Conservation (phyloP, 2,888 invertebrate species). For the Smittia sp. region DNA sequence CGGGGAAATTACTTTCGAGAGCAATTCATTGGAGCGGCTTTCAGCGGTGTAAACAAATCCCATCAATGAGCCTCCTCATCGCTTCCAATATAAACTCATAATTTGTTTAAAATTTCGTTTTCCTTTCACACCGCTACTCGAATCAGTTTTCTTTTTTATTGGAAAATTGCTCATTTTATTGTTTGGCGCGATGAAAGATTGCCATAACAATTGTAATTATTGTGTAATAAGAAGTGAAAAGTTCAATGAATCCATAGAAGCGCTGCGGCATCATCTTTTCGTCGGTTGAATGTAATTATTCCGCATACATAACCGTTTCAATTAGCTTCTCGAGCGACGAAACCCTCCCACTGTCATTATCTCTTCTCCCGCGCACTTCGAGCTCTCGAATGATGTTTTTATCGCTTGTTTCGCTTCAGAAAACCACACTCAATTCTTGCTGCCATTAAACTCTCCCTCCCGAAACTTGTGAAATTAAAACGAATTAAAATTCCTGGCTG, state of each 20-base stretch:
- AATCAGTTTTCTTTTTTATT: not conserved
- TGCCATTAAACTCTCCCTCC: constrained; percentile 7
- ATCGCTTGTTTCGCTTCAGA: constrained; percentile 14
- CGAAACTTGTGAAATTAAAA: constrained; percentile 27
- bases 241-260: constrained; percentile 31
- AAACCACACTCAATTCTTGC: constrained; percentile 31
- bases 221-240: constrained; percentile 5
- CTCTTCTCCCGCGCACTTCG: not conserved
- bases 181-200: constrained; percentile 5
- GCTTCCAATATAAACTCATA: constrained; percentile 18
- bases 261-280: not conserved
- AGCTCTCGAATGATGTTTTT: constrained; percentile 6
- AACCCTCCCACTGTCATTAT: constrained; percentile 18
- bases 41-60: constrained; percentile 28
- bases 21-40: constrained; percentile 13
- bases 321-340: constrained; percentile 23
- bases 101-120: not conserved
- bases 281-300: constrained; percentile 31
- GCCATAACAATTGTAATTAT: not conserved
- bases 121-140: not conserved
- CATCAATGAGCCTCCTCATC: constrained; percentile 15
- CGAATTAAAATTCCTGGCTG: constrained; percentile 34
- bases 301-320: constrained; percentile 35
- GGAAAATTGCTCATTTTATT: not conserved
- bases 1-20: not conserved